These are phyloP conservation scores for Melanotaenia pygmaea DNA, from an alignment of 2,797 vertebrate genomes.

Conservation along the genomic window DNA sequence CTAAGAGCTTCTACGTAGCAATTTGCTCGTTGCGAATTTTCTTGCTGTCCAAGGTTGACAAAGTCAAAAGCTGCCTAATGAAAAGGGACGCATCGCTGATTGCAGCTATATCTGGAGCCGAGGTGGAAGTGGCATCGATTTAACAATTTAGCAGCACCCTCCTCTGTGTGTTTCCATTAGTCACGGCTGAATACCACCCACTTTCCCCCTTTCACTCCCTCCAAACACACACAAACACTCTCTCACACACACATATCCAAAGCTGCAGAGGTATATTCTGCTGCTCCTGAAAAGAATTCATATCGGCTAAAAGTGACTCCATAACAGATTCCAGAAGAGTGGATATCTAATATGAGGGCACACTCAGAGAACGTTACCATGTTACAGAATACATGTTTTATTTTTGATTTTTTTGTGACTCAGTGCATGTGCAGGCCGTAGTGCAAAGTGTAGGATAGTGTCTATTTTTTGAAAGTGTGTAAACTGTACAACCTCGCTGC, in stretches of 20 bases:
- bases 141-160: constrained; percentile 88
- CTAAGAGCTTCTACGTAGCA: constrained; percentile 86
- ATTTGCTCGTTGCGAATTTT: constrained; percentile 84
- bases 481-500: constrained; percentile 52
- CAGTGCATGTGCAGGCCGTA: constrained; percentile 80
- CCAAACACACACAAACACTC: constrained; percentile 58
- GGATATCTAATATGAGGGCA: constrained; percentile 56
- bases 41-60: constrained; percentile 87
- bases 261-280: constrained; percentile 42
- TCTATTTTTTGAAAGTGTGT: constrained; percentile 44
- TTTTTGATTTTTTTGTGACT: constrained; percentile 76
- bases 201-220: constrained; percentile 76
- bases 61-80: constrained; percentile 94
- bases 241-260: constrained; percentile 25
- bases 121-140: constrained; percentile 95
- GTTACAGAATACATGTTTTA: constrained; percentile 88
- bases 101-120: constrained; percentile 92
- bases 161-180: constrained; percentile 93
- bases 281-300: constrained; percentile 42
- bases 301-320: constrained; percentile 32
- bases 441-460: constrained; percentile 70
- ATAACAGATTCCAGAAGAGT: constrained; percentile 48
- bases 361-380: constrained; percentile 78
- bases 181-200: constrained; percentile 90
- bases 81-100: constrained; percentile 96